Percentiles rank a stretch among this genome's conserved stretches.
Evolutionary conservation across 30 jellyfish, hydroid and myxozoan genomes (phyloP).

Genomic region (Clytia hemisphaerica): DNA sequence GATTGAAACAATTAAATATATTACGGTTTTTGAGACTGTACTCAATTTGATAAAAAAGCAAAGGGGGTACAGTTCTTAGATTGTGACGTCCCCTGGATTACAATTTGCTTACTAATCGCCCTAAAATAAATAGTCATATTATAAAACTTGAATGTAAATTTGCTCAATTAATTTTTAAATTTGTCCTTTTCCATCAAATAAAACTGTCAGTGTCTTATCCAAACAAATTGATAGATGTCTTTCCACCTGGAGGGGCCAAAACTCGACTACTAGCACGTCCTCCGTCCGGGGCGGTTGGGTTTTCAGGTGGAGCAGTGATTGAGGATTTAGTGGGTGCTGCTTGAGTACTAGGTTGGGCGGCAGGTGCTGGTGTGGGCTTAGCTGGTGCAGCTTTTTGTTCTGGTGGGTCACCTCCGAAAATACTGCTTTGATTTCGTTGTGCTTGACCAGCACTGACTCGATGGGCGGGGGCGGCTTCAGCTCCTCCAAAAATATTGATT

Average conservation of each 20-base stretch:
- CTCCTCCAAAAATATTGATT: constrained; percentile 38
- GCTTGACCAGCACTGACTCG: constrained; percentile 17
- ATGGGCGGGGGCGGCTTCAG: constrained; percentile 6
- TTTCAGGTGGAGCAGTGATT: constrained; percentile 15
- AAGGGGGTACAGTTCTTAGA: too few relatives aligned
- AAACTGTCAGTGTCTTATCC: too few relatives aligned
- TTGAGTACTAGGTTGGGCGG: constrained; percentile 10
- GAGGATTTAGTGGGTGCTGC: background rate
- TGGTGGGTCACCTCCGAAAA: constrained; percentile 25
- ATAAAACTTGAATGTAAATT: too few relatives aligned
- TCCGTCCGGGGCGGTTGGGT: constrained; percentile 5
- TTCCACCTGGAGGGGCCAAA: constrained; percentile 49
- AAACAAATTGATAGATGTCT: constrained; percentile 31
- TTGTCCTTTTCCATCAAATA: too few relatives aligned
- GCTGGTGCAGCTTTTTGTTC: constrained; percentile 26
- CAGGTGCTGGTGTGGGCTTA: background rate
- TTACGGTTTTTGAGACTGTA: too few relatives aligned
- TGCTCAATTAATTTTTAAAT: too few relatives aligned
- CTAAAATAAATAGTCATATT: too few relatives aligned
- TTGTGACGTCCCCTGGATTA: too few relatives aligned
- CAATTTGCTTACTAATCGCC: too few relatives aligned
- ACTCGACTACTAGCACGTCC: constrained; percentile 35
- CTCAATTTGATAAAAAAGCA: too few relatives aligned
- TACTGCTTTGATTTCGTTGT: constrained; percentile 17
- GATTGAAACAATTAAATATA: too few relatives aligned